Evolutionary conservation across 2,113 vertebrate genomes (phyloP).

Genomic region (Vimba vimba): DNA sequence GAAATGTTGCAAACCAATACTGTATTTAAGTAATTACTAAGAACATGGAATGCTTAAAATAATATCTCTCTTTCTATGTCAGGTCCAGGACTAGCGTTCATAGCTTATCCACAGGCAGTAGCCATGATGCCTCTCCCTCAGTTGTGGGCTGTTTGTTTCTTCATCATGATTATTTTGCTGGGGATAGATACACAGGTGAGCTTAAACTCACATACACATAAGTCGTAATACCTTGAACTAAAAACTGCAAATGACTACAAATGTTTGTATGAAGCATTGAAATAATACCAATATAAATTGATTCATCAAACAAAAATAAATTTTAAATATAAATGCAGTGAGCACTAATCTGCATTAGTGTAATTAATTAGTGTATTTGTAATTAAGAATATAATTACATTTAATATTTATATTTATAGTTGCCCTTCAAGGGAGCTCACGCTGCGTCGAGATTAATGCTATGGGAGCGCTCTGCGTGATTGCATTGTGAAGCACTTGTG

Average conservation of each 20-base stretch:
- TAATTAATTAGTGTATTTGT: no score
- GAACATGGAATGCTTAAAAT: not conserved
- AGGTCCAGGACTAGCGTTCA: slow-evolving; percentile 73
- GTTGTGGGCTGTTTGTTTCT: slow-evolving; percentile 18
- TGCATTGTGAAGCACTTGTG: no score
- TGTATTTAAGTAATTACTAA: not conserved
- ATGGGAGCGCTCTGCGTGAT: no score
- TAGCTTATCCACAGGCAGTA: slow-evolving; percentile 66
- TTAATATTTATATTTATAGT: no score
- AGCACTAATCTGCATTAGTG: no score
- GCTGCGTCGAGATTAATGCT: no score
- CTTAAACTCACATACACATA: not conserved
- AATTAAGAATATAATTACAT: no score
- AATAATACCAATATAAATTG: no score
- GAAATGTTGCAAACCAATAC: not conserved
- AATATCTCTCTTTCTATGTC: not conserved
- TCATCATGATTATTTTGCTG: slow-evolving; percentile 59
- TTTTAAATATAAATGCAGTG: no score
- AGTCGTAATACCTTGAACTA: not conserved
- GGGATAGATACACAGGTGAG: slow-evolving; percentile 76
- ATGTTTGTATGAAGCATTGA: not conserved
- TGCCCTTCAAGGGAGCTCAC: no score
- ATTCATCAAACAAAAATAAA: no score
- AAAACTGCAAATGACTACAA: not conserved
- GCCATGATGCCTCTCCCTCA: slow-evolving; percentile 80